A percentile compares a stretch with the other conserved stretches of the same genome.
phyloP scores from a whole-genome alignment of 2,797 vertebrate genomes.

The Vultur gryphus region DNA sequence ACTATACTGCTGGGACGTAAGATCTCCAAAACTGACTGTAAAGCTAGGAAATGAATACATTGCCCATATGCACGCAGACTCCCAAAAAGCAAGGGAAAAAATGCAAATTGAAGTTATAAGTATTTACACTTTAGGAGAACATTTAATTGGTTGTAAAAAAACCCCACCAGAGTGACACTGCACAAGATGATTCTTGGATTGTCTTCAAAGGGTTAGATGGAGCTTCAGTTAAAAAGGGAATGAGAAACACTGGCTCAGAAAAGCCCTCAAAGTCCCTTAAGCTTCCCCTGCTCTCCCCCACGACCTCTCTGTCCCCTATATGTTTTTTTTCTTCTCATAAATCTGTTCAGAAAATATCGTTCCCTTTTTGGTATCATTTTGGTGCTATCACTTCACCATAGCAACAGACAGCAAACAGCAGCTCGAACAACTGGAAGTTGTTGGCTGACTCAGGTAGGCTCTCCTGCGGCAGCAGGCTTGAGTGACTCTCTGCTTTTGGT shows the following conservation, averaged over 20 bases:
- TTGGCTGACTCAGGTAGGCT: slow-evolving; percentile 10
- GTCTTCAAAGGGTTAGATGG: background rate
- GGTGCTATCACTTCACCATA: slow-evolving; percentile 53
- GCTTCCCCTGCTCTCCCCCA: background rate
- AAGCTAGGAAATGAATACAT: background rate
- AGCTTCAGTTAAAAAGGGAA: background rate
- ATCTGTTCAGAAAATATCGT: background rate
- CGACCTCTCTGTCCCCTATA: background rate
- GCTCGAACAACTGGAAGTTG: slow-evolving; percentile 7
- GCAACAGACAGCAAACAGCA: slow-evolving; percentile 59
- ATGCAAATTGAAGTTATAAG: background rate
- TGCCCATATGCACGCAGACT: background rate
- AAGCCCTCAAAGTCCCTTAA: background rate
- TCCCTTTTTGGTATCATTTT: slow-evolving; percentile 23
- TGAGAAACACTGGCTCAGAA: background rate
- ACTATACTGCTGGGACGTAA: background rate
- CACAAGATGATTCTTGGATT: background rate
- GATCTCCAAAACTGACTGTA: background rate
- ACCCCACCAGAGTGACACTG: background rate
- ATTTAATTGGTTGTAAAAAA: background rate
- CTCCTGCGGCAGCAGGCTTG: background rate
- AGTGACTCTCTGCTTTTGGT: background rate
- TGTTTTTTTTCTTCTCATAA: background rate
- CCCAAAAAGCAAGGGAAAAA: background rate
- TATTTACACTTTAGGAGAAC: background rate